Conservation (phyloP, 2,888 invertebrate genomes). For the Mythimna pallens region DNA sequence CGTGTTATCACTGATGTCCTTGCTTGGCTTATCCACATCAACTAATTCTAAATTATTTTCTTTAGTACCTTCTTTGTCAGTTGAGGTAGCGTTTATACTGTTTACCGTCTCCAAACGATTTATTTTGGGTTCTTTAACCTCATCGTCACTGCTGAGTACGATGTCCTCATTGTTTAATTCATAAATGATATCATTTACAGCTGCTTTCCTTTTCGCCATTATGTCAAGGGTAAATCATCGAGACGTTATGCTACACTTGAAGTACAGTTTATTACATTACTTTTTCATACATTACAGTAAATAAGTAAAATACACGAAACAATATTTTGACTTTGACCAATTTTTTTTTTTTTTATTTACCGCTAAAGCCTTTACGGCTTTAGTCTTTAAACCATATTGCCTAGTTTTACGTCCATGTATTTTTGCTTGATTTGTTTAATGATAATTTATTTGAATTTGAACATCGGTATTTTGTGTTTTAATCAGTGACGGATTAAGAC, state of each 20-base stretch:
- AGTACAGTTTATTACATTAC: constrained; percentile 10
- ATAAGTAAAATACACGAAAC: constrained; percentile 21
- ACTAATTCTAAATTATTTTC: constrained; percentile 64
- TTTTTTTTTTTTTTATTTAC: constrained; percentile 40
- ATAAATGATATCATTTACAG: constrained; percentile 87
- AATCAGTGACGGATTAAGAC: too few species aligned
- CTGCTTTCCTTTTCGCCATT: constrained; percentile 87
- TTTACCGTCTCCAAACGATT: constrained; percentile 70
- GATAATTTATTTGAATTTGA: too few species aligned
- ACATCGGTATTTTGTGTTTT: too few species aligned
- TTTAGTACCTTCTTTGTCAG: constrained; percentile 64
- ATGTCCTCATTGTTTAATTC: constrained; percentile 89
- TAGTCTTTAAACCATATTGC: too few species aligned
- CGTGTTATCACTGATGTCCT: constrained; percentile 62
- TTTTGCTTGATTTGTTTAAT: too few species aligned
- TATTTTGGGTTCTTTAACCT: constrained; percentile 82
- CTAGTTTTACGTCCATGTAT: too few species aligned
- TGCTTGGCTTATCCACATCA: constrained; percentile 69
- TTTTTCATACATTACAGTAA: constrained; percentile 21
- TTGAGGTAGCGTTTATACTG: constrained; percentile 55
- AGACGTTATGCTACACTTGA: constrained; percentile 18
- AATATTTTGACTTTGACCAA: constrained; percentile 42
- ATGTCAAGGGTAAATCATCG: constrained; percentile 48
- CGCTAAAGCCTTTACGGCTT: constrained; percentile 22
- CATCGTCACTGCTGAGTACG: constrained; percentile 86